Evolutionary conservation across 2,113 vertebrate species (phyloP).

Genomic region (Paedocypris sp.): DNA sequence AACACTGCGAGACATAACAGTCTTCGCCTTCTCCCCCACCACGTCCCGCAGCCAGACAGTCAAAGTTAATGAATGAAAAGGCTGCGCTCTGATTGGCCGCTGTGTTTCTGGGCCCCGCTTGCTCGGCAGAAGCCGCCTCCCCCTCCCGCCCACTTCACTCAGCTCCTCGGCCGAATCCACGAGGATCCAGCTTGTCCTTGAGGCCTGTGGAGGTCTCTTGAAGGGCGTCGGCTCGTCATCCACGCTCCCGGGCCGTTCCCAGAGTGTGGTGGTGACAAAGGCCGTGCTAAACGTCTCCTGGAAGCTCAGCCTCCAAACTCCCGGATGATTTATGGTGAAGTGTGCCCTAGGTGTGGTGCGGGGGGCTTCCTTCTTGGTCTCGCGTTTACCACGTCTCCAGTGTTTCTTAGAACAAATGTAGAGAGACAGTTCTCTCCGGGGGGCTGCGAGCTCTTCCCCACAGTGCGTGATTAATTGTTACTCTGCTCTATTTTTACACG

Average conservation of each 20-base stretch:
- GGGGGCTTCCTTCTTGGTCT: constrained; percentile 11
- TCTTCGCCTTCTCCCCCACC: constrained; percentile 45
- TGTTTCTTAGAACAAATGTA: constrained; percentile 29
- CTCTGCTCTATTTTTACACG: constrained; percentile 25
- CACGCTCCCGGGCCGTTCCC: constrained; percentile 19
- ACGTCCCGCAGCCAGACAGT: constrained; percentile 45
- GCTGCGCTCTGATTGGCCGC: constrained; percentile 41
- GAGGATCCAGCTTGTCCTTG: constrained; percentile 26
- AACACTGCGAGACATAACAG: constrained; percentile 38
- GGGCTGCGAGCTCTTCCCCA: constrained; percentile 18
- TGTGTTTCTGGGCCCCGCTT: constrained; percentile 32
- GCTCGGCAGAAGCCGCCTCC: constrained; percentile 40
- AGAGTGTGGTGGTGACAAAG: constrained; percentile 23
- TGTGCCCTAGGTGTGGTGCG: not conserved
- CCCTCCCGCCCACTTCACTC: no score
- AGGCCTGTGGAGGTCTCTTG: constrained; percentile 31
- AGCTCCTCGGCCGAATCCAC: constrained; percentile 38
- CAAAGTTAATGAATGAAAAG: constrained; percentile 55
- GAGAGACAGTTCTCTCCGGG: constrained; percentile 30
- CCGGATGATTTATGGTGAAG: constrained; percentile 5
- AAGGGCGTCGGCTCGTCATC: constrained; percentile 29
- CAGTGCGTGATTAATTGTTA: constrained; percentile 36
- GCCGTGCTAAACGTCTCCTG: not conserved
- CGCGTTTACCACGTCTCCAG: constrained; percentile 33
- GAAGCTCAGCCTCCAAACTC: not conserved